Evolutionary conservation across 2,113 vertebrate genomes (phyloP).

Genomic region (Himantopus leucocephalus): DNA sequence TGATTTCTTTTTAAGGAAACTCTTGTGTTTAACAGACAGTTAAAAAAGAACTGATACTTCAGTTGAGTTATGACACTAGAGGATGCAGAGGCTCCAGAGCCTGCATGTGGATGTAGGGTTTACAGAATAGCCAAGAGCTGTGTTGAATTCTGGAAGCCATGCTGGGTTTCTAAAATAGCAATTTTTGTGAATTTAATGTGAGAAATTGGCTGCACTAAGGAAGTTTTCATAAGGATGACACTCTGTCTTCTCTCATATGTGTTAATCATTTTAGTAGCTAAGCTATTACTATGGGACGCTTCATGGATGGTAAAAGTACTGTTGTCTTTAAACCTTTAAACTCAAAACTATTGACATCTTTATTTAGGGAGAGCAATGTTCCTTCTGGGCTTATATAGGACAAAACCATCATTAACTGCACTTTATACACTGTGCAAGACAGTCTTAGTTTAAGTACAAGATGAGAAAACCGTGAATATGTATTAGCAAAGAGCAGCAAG

Average conservation of each 20-base stretch:
- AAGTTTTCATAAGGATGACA: neutral
- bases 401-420: neutral
- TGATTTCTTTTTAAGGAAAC: neutral
- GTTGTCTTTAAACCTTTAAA: neutral
- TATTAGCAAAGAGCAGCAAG: neutral
- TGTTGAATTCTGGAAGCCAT: neutral
- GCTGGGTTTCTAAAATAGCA: neutral
- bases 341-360: neutral
- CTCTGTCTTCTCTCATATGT: neutral
- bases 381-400: neutral
- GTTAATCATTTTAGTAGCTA: neutral
- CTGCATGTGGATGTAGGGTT: neutral
- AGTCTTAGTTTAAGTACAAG: neutral
- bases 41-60: neutral
- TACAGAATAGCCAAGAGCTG: neutral
- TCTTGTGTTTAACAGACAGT: neutral
- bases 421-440: neutral
- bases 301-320: neutral
- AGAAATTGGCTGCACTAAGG: neutral
- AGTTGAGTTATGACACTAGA: neutral
- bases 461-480: neutral
- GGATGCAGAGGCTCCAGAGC: neutral
- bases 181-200: neutral
- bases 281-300: neutral
- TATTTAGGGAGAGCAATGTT: neutral